Percentiles rank a stretch among this genome's conserved stretches.
These are phyloP conservation scores for Lamellibrachia luymesi DNA, from an alignment of 1,140 invertebrate genomes.

Conservation along the genomic window DNA sequence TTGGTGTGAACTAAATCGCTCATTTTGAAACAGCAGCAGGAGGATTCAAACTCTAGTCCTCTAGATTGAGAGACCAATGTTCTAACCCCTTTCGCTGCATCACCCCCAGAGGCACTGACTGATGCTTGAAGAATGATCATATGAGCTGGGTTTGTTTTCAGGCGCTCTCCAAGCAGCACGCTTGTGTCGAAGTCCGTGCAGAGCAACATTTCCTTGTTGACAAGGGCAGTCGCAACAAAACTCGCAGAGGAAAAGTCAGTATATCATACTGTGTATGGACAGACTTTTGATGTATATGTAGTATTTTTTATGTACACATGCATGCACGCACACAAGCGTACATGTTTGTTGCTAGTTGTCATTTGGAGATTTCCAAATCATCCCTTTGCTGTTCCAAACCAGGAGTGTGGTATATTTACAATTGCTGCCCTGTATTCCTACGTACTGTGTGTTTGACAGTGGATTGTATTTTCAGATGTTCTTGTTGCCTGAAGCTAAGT, in stretches of 20 bases:
- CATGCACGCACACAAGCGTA: no score
- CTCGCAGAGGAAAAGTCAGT: constrained; percentile 43
- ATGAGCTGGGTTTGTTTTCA: constrained; percentile 16
- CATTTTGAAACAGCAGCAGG: no score
- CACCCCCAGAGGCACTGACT: neutral
- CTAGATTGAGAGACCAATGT: no score
- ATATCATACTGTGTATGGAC: neutral
- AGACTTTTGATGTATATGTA: neutral
- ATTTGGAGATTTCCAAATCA: no score
- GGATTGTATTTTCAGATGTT: constrained; percentile 35
- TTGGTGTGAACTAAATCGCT: no score
- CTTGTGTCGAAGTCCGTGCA: constrained; percentile 45
- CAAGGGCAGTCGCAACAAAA: constrained; percentile 49
- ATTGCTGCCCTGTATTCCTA: neutral
- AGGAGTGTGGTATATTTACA: no score
- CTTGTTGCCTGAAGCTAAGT: constrained; percentile 44
- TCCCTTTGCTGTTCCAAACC: no score
- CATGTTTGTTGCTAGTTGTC: no score
- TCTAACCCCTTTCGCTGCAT: no score
- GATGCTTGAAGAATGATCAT: neutral
- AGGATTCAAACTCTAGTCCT: no score
- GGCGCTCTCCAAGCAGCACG: constrained; percentile 47
- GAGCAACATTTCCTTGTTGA: constrained; percentile 46
- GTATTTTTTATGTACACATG: neutral
- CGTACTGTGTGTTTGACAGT: neutral